Percentiles rank a stretch among this genome's conserved stretches.
Conservation (phyloP, 2,888 invertebrate genomes). For the Drosophila hamatofila region DNA sequence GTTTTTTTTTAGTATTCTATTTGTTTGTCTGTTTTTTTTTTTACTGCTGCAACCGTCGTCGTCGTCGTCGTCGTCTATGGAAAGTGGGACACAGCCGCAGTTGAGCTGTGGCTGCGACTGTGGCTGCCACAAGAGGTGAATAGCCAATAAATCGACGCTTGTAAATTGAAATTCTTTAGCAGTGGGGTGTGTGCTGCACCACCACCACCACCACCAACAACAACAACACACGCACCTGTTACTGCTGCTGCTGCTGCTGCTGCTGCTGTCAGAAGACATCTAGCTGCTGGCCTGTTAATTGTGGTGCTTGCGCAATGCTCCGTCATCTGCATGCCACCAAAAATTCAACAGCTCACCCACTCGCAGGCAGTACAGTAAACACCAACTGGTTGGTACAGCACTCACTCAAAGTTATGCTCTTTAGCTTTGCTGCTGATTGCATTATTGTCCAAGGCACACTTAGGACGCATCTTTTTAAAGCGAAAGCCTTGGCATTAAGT, state of each 20-base stretch:
- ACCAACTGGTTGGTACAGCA: not conserved
- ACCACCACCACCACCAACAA: slow-evolving; percentile 10
- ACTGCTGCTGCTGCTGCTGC: slow-evolving; percentile 11
- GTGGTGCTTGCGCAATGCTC: slow-evolving; percentile 68
- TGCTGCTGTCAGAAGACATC: slow-evolving; percentile 32
- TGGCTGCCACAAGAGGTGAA: slow-evolving; percentile 81
- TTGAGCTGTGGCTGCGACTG: slow-evolving; percentile 27
- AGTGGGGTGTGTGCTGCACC: slow-evolving; percentile 46
- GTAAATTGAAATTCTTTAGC: slow-evolving; percentile 79
- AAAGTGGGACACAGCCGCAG: slow-evolving; percentile 75
- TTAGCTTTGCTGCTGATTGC: not conserved
- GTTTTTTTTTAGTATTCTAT: slow-evolving; percentile 54
- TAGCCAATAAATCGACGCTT: slow-evolving; percentile 84
- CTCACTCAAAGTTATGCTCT: not conserved
- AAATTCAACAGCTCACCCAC: slow-evolving; percentile 17
- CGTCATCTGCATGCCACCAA: slow-evolving; percentile 61
- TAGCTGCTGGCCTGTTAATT: slow-evolving; percentile 44
- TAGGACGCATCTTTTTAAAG: not conserved
- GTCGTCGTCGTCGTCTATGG: slow-evolving; percentile 57
- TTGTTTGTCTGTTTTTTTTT: slow-evolving; percentile 30
- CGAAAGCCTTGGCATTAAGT: slow-evolving; percentile 2
- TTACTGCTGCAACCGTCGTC: slow-evolving; percentile 50
- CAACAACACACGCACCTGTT: slow-evolving; percentile 19
- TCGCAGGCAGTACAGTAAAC: slow-evolving; percentile 16
- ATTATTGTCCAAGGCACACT: not conserved